Conservation (phyloP, 1,140 invertebrate species). For the Meteorus sp. region DNA sequence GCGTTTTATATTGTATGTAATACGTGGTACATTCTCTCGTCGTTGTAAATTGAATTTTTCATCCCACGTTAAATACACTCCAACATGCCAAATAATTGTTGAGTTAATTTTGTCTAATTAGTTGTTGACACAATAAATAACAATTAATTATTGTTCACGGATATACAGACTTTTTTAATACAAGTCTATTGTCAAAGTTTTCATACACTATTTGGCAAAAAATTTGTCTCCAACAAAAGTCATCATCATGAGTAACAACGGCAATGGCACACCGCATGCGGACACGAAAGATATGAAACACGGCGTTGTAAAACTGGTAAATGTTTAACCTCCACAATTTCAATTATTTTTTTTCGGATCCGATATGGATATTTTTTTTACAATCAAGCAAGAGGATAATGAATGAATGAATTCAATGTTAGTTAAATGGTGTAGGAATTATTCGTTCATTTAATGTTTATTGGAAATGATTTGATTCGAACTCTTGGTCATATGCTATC, state of each 20-base stretch:
- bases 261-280: slow-evolving; percentile 35
- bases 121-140: slow-evolving; percentile 21
- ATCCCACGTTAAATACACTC: slow-evolving; percentile 11
- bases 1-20: too few species aligned
- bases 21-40: too few species aligned
- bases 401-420: too few species aligned
- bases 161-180: background rate
- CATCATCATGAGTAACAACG: slow-evolving; percentile 22
- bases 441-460: too few species aligned
- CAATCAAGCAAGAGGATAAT: too few species aligned
- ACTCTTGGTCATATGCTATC: too few species aligned
- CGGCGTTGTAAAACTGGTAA: slow-evolving; percentile 65
- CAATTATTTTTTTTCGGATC: too few species aligned
- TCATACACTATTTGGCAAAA: slow-evolving; percentile 11
- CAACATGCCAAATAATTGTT: slow-evolving; percentile 43
- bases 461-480: too few species aligned
- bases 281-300: slow-evolving; percentile 53
- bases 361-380: too few species aligned
- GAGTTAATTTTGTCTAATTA: slow-evolving; percentile 30
- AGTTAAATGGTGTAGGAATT: too few species aligned
- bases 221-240: background rate
- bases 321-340: slow-evolving; percentile 24
- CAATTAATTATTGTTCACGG: background rate
- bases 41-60: too few species aligned
- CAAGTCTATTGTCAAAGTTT: background rate